Percentiles rank a stretch among this genome's conserved stretches.
Evolutionary conservation across 2,888 invertebrate species (phyloP).

Genomic region (Deilephila elpenor): DNA sequence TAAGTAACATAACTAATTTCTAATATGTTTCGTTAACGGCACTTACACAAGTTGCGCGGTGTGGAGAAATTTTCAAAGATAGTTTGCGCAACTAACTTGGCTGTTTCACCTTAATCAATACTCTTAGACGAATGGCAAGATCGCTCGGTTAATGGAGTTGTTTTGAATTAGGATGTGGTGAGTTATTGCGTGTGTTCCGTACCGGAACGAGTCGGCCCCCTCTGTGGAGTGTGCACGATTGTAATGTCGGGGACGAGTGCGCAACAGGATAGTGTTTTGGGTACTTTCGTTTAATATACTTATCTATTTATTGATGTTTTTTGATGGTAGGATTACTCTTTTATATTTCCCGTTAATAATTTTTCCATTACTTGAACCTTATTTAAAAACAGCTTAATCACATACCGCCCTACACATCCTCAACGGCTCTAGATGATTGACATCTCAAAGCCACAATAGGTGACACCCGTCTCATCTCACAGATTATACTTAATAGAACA

Average conservation of each 20-base stretch:
- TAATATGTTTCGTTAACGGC: conserved; percentile 79
- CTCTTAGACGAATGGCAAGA: conserved; percentile 21
- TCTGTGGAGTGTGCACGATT: background rate
- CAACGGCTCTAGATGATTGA: background rate
- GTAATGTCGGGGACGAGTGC: background rate
- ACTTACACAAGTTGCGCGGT: conserved; percentile 69
- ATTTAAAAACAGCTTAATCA: background rate
- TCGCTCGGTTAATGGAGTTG: conserved; percentile 7
- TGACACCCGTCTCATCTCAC: background rate
- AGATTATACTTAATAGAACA: background rate
- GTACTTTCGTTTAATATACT: background rate
- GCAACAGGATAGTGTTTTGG: background rate
- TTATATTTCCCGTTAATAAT: background rate
- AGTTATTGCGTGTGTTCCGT: conserved; percentile 3
- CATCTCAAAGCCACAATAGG: background rate
- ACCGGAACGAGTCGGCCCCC: conserved; percentile 2
- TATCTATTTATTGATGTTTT: background rate
- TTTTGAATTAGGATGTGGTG: background rate
- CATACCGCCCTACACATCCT: background rate
- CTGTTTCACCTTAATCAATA: conserved; percentile 68
- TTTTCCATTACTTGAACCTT: background rate
- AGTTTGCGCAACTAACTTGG: conserved; percentile 68
- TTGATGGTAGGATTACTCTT: too few relatives aligned
- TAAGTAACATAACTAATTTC: conserved; percentile 77
- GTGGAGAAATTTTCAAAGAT: conserved; percentile 66